Evolutionary conservation across 2,113 vertebrate genomes (phyloP).

Genomic region (Myrmophylax atrothorax): DNA sequence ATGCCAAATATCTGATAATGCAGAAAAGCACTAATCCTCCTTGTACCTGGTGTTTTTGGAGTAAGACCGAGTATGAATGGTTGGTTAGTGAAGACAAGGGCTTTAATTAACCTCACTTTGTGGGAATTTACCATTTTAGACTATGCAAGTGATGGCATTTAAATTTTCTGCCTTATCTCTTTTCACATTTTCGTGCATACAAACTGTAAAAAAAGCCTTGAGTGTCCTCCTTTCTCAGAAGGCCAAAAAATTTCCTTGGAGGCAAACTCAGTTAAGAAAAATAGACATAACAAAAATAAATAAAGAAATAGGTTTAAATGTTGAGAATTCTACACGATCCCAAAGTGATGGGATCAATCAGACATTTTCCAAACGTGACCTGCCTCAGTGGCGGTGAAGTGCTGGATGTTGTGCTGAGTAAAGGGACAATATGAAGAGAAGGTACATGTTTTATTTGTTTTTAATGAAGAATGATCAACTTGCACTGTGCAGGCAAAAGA

Average conservation of each 20-base stretch:
- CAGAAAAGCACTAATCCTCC: conserved; percentile 8
- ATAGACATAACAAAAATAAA: not conserved
- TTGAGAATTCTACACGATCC: not conserved
- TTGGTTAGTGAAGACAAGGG: not conserved
- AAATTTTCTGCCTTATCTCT: not conserved
- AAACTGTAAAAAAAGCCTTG: not conserved
- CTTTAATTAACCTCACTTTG: conserved; percentile 13
- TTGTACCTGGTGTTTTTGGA: not conserved
- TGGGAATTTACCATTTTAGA: not conserved
- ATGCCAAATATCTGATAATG: conserved; percentile 15
- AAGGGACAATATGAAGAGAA: not conserved
- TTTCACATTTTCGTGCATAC: not conserved
- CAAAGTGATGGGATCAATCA: not conserved
- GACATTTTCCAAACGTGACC: not conserved
- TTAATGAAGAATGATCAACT: not conserved
- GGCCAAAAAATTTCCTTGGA: not conserved
- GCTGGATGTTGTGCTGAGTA: not conserved
- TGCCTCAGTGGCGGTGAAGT: not conserved
- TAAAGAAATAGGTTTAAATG: not conserved
- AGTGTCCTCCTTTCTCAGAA: not conserved
- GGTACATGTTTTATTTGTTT: not conserved
- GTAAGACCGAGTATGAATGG: not conserved
- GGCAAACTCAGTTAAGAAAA: not conserved
- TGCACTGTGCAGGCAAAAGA: not conserved
- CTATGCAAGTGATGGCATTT: not conserved